These are phyloP conservation scores for Odontomachus brunneus DNA, from an alignment of 1,140 invertebrate genomes.

Conservation along the genomic window DNA sequence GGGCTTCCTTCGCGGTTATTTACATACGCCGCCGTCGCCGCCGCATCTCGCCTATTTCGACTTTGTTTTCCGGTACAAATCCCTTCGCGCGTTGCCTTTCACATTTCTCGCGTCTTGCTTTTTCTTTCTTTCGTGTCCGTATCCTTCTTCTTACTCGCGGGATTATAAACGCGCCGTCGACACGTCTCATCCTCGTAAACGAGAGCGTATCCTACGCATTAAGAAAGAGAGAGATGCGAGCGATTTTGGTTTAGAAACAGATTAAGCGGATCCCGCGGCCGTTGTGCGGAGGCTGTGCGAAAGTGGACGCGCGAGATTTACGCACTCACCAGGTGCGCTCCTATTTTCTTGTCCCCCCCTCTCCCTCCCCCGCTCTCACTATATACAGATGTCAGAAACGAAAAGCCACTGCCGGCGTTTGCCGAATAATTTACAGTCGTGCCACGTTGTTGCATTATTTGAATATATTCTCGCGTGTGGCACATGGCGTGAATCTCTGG, in stretches of 20 bases:
- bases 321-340: constrained; percentile 48
- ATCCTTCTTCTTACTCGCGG: constrained; percentile 12
- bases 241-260: constrained; percentile 43
- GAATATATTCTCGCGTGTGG: constrained; percentile 65
- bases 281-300: constrained; percentile 18
- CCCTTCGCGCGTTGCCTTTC: constrained; percentile 37
- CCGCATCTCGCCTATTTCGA: constrained; percentile 9
- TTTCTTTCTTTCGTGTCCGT: constrained; percentile 4
- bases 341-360: constrained; percentile 42
- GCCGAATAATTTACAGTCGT: constrained; percentile 69
- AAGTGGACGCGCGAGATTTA: constrained; percentile 57
- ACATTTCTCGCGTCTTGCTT: constrained; percentile 48
- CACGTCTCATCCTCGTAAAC: constrained; percentile 16
- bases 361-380: background rate
- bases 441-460: constrained; percentile 66
- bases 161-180: constrained; percentile 7
- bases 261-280: constrained; percentile 32
- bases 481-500: constrained; percentile 67
- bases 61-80: constrained; percentile 50
- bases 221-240: background rate
- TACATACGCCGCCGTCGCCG: constrained; percentile 40
- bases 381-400: constrained; percentile 37
- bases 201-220: background rate
- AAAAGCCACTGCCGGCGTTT: constrained; percentile 64
- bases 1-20: constrained; percentile 39